Conservation (phyloP, 2,888 invertebrate genomes). For the Nephrotoma appendiculata region DNA sequence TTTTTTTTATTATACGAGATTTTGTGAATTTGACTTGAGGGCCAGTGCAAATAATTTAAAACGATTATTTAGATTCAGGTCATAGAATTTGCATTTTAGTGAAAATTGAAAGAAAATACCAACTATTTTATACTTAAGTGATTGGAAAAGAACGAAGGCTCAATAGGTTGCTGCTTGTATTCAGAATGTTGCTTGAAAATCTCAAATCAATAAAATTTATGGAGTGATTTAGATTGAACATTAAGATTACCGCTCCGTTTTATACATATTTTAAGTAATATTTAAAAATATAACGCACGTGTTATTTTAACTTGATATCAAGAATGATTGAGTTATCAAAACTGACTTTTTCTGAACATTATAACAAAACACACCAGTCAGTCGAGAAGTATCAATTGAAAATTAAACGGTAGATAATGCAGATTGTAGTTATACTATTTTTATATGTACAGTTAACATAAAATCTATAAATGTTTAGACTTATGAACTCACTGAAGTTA, state of each 20-base stretch:
- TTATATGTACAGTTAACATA: no score
- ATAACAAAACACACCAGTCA: no score
- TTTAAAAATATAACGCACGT: no score
- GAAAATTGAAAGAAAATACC: neutral
- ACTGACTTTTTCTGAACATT: no score
- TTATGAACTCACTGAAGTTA: no score
- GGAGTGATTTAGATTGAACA: neutral
- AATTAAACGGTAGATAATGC: no score
- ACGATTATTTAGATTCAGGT: neutral
- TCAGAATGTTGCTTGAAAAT: neutral
- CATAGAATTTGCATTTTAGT: neutral
- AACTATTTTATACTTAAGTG: neutral
- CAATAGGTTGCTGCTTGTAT: neutral
- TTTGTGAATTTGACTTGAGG: neutral
- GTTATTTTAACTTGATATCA: no score
- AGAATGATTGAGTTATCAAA: no score
- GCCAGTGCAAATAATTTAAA: neutral
- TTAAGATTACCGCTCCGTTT: neutral
- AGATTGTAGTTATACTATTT: no score
- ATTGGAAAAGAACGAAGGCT: neutral
- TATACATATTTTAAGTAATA: no score
- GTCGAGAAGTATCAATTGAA: no score
- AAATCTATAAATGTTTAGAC: no score
- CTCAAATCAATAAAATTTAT: neutral
- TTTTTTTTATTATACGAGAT: neutral